Evolutionary conservation across 2,888 invertebrate genomes (phyloP).

Genomic region (Thera obeliscata): DNA sequence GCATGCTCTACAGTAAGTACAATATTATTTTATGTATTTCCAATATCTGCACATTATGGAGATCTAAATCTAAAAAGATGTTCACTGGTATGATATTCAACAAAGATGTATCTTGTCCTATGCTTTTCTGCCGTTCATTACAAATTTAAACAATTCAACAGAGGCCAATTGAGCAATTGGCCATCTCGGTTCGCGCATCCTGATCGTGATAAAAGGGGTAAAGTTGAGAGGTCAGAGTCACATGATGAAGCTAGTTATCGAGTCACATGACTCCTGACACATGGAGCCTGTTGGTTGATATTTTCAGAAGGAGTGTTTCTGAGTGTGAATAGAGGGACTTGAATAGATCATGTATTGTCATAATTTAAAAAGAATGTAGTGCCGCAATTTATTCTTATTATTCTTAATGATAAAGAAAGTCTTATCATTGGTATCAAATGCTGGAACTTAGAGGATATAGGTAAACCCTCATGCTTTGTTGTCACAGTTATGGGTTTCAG

Average conservation of each 20-base stretch:
- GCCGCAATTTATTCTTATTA: not conserved
- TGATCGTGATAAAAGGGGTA: conserved; percentile 50
- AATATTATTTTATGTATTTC: too few relatives aligned
- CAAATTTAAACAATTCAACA: conserved; percentile 14
- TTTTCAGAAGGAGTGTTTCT: not conserved
- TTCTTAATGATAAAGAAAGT: not conserved
- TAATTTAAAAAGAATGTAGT: too few relatives aligned
- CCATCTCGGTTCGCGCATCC: conserved; percentile 52
- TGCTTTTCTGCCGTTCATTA: conserved; percentile 17
- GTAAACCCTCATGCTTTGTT: conserved; percentile 1
- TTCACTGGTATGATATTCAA: too few relatives aligned
- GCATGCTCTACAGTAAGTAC: too few relatives aligned
- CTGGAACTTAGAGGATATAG: not conserved
- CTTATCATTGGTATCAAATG: conserved; percentile 1
- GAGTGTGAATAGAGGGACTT: too few relatives aligned
- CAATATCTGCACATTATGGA: too few relatives aligned
- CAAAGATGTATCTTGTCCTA: too few relatives aligned
- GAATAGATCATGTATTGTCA: too few relatives aligned
- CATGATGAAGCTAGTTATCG: conserved; percentile 22
- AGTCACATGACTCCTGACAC: conserved; percentile 17
- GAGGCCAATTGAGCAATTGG: conserved; percentile 31
- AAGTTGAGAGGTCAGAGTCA: conserved; percentile 45
- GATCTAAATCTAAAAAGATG: too few relatives aligned
- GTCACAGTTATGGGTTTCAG: conserved; percentile 6
- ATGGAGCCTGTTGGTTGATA: conserved; percentile 4